Base-by-base conservation (phyloP, 2,113 vertebrate species). In the Brachyistius frenatus region DNA sequence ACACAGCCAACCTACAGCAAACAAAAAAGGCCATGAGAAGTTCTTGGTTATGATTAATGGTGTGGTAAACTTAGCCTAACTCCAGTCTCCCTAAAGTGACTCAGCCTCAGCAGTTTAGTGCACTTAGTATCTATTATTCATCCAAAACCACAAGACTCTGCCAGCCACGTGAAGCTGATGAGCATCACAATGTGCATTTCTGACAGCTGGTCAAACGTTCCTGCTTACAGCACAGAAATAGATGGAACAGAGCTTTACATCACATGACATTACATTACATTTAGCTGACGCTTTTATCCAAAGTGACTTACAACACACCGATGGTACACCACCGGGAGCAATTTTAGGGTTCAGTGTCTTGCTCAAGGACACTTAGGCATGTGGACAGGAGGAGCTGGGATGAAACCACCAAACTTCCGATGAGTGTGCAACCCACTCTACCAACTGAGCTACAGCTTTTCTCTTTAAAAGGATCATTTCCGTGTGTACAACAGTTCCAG, bases 41-140 rank as follows among this genome's bases (percentile, higher is more conserved):
- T 62, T 79, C 1, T 70, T 39, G 32, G 64, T 62, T 33, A 50
- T 73, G 75, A 84, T 57, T 66, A 58, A 72, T 74, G 31, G 30
- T 3, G 30, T 1, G 10, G 41, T 50, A 23, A 79, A 81, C 41
- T 64, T 75, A 63, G 44, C 57, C n/a, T 0, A 57, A 80, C 66
- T 77, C 64, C 30, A 63, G 35, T 54, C 23, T 58, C 46, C 66
- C 62, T 35, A 77, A 61, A 80, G 75, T 66, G 84, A 67, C 74
- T 87, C 71, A 62, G 44, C 76, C 74, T 58, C 76, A 73, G 70
- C 83, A 84, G 85, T 86, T 85, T 69, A 60, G 58, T 71, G 81
- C 92, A 90, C 84, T 89, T 82, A 89, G 37, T 61, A 91, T 92
- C 50, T 36, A 91, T 92, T 87, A 92, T 92, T 92, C 81, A 93